phyloP scores from a whole-genome alignment of 2,113 vertebrate genomes.

The Nymphicus hollandicus region DNA sequence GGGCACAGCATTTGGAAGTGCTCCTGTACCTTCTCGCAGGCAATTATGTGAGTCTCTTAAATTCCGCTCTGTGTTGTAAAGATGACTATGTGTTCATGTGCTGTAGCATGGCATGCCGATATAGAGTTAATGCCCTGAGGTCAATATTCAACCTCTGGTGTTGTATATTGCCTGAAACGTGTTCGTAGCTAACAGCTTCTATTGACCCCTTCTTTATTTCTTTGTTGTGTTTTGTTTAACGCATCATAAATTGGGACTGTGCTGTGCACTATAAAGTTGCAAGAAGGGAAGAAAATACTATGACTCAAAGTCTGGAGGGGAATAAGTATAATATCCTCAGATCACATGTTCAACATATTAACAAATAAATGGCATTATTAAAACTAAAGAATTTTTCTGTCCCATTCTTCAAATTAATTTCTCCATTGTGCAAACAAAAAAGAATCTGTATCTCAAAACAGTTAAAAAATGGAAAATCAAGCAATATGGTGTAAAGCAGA shows the following conservation, averaged over 20 bases:
- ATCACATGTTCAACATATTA: not conserved
- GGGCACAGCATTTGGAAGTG: constrained; percentile 81
- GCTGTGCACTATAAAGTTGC: not conserved
- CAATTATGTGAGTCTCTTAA: constrained; percentile 82
- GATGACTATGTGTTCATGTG: constrained; percentile 77
- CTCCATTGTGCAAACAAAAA: not conserved
- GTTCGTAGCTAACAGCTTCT: constrained; percentile 64
- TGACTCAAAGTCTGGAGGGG: constrained; percentile 73
- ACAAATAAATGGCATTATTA: not conserved
- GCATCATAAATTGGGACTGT: constrained; percentile 25
- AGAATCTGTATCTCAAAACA: not conserved
- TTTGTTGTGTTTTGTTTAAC: constrained; percentile 46
- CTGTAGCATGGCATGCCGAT: constrained; percentile 81
- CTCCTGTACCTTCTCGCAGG: constrained; percentile 82
- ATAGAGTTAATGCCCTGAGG: constrained; percentile 66
- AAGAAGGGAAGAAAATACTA: constrained; percentile 12
- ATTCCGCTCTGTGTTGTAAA: constrained; percentile 80
- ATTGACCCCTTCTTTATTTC: constrained; percentile 50
- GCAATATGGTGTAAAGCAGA: not conserved
- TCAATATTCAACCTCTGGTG: constrained; percentile 75
- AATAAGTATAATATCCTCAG: not conserved
- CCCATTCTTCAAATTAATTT: not conserved
- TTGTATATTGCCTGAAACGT: constrained; percentile 75
- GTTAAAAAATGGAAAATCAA: not conserved
- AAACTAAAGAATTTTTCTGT: not conserved